Base-by-base conservation (phyloP, 2,797 vertebrate species). In the Coregonus sp. region DNA sequence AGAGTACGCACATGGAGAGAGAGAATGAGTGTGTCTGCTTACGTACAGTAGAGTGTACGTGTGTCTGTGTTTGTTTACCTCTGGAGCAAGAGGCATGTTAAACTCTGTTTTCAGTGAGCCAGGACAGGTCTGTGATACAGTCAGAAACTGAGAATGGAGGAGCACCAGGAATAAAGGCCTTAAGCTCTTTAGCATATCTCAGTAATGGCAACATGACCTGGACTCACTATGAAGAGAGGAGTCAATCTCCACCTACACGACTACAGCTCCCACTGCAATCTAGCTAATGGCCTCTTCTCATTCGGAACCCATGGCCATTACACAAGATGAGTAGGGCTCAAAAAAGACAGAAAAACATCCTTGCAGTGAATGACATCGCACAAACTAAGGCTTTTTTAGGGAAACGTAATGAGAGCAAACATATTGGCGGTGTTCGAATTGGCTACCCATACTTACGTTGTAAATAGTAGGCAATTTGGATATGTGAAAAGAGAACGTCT, bases 141-240 rank as follows among this genome's bases (percentile, higher is more conserved):
- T n/a, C 50, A n/a, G 16, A 33, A 69, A 31, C 52, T 54, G 54
- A 70, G 5, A 9, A 5, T 70, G 52, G 37, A 29, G n/a, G 14
- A 68, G 25, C 25, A 37, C 40, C 70, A 4, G 56, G 70, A 66
- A 52, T 71, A 72, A 1, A 72, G 25, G 7, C 15, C 33, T 51
- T 51, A 65, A 72, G 29, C 40, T 31, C 69, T 66, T 75, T 56
- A 56, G 65, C 47, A 51, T 54, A 29, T 37, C 20, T 72, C 33
- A 72, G 78, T 75, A 14, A 80, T 65, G 59, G 56, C 6, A 47
- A 20, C 37, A 56, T 70, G 59, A 51, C 74, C 68, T 61, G 67
- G 18, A 7, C 11, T 56, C 12, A 67, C 40, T 11, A n/a, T 52
- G 35, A 67, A 18, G 2, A 56, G 40, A 29, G 29, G 12, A 51